These are phyloP conservation scores for Acrocyrtus sp. DNA, from an alignment of 2,888 invertebrate species.

Conservation along the genomic window DNA sequence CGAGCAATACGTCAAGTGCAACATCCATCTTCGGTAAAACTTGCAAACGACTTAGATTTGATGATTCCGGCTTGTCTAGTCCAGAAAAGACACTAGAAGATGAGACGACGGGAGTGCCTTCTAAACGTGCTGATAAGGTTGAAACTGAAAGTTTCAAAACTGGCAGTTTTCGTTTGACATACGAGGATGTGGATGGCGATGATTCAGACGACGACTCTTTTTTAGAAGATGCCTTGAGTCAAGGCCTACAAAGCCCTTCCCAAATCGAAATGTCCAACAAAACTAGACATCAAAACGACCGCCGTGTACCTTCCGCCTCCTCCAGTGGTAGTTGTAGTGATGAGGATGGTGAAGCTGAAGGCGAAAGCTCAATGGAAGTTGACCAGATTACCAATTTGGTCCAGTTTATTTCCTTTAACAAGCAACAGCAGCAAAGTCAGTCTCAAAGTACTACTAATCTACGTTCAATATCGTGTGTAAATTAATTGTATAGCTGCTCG, in stretches of 20 bases:
- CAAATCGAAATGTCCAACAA: slow-evolving; percentile 21
- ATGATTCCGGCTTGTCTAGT: slow-evolving; percentile 20
- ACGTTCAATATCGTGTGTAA: too few relatives aligned
- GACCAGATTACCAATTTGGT: slow-evolving; percentile 72
- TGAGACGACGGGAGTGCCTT: slow-evolving; percentile 26
- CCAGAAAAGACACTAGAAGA: slow-evolving; percentile 20
- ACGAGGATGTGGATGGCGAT: slow-evolving; percentile 37
- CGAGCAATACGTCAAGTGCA: not conserved
- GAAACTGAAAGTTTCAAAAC: slow-evolving; percentile 11
- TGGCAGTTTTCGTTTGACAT: slow-evolving; percentile 39
- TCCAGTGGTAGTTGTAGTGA: slow-evolving; percentile 54
- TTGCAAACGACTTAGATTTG: slow-evolving; percentile 53
- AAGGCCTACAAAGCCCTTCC: slow-evolving; percentile 37
- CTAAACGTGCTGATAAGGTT: slow-evolving; percentile 3
- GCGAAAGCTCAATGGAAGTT: slow-evolving; percentile 68
- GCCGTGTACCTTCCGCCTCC: slow-evolving; percentile 59
- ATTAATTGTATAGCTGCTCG: too few relatives aligned
- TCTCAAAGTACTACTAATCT: slow-evolving; percentile 24
- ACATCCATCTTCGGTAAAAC: slow-evolving; percentile 4
- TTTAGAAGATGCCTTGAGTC: slow-evolving; percentile 57
- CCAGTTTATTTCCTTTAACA: slow-evolving; percentile 71
- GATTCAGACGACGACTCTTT: slow-evolving; percentile 59
- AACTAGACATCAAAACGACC: slow-evolving; percentile 53
- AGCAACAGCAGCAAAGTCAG: slow-evolving; percentile 38
- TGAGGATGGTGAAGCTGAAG: slow-evolving; percentile 54